These are phyloP conservation scores for Campylomormyrus tamandua DNA, from an alignment of 2,113 vertebrate species.

Conservation along the genomic window DNA sequence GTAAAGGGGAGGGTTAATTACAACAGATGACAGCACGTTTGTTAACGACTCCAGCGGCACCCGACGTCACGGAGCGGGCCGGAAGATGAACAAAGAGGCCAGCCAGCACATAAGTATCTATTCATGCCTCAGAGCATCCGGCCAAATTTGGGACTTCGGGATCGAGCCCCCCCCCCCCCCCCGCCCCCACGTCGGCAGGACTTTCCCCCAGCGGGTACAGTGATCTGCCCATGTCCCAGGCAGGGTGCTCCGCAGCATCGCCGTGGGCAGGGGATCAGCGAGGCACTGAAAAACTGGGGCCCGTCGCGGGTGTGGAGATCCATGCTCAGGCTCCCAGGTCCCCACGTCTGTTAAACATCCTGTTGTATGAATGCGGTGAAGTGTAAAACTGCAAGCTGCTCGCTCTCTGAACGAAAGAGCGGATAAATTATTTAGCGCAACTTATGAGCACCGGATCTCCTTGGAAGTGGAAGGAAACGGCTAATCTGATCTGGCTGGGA, in stretches of 20 bases:
- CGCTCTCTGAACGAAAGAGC: not conserved
- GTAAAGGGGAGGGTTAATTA: constrained; percentile 37
- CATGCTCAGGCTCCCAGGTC: not conserved
- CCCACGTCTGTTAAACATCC: not conserved
- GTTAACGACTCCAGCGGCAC: not conserved
- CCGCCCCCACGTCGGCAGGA: not conserved
- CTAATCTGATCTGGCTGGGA: constrained; percentile 3
- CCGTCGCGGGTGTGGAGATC: not conserved
- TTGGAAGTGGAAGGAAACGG: not conserved
- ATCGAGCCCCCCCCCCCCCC: not conserved
- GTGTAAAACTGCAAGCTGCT: constrained; percentile 2
- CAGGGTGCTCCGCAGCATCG: not conserved
- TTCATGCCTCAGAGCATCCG: not conserved
- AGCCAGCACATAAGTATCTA: not conserved
- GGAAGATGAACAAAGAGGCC: not conserved
- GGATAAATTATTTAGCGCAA: not conserved
- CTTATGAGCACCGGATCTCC: not conserved
- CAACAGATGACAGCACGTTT: not conserved
- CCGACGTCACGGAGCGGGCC: not conserved
- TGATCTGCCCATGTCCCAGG: not conserved
- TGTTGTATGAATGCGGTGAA: not conserved
- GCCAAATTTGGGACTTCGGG: not conserved
- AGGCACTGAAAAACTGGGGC: not conserved
- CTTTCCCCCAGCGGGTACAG: not conserved
- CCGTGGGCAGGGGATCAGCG: not conserved